These are phyloP conservation scores for Nibea albiflora DNA, from an alignment of 2,113 vertebrate genomes.

Conservation along the genomic window DNA sequence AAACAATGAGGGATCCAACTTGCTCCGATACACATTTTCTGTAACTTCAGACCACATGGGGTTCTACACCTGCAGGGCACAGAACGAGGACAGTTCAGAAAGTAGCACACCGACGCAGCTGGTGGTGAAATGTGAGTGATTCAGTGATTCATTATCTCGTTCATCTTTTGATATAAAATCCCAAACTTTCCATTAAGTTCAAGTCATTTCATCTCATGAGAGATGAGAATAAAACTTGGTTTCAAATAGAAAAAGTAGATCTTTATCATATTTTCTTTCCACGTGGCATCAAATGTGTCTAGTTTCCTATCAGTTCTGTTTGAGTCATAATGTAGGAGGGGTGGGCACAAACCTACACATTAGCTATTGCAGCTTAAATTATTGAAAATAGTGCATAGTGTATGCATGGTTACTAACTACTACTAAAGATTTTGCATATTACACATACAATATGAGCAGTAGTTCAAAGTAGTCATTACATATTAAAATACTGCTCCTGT, in stretches of 20 bases:
- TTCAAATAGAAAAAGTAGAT: not conserved
- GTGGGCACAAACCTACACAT: not conserved
- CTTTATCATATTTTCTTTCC: not conserved
- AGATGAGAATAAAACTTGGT: not conserved
- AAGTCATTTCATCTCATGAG: not conserved
- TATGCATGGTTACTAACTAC: too few species aligned
- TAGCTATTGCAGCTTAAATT: not conserved
- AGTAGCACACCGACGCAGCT: not conserved
- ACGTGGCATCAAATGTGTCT: not conserved
- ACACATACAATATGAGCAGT: too few species aligned
- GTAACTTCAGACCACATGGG: slow-evolving; percentile 31
- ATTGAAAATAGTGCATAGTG: too few species aligned
- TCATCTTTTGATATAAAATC: not conserved
- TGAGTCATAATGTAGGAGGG: not conserved
- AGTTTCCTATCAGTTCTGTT: not conserved
- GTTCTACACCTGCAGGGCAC: slow-evolving; percentile 55
- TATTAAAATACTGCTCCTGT: too few species aligned
- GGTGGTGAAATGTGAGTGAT: slow-evolving; percentile 70
- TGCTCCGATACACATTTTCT: not conserved
- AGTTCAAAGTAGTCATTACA: too few species aligned
- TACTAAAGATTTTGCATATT: too few species aligned
- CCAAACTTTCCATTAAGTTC: not conserved
- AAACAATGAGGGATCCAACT: not conserved
- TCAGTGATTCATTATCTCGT: not conserved
- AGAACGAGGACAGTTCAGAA: slow-evolving; percentile 11